These are phyloP conservation scores for Limnodromus scolopaceus DNA, from an alignment of 2,797 vertebrate species.

Conservation along the genomic window DNA sequence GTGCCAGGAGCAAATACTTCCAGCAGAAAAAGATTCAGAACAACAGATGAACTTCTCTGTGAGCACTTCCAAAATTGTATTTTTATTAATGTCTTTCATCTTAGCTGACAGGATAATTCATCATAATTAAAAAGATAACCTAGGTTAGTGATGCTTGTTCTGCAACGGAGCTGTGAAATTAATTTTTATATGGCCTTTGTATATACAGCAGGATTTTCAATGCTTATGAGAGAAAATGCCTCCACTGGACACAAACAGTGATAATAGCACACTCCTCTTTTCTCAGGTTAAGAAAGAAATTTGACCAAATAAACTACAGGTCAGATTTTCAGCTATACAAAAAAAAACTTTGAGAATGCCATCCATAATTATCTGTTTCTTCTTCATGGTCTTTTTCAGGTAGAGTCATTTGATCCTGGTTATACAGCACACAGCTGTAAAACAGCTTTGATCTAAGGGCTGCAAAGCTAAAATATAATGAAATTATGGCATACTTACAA, in stretches of 20 bases:
- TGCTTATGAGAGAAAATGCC: not conserved
- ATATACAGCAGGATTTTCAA: not conserved
- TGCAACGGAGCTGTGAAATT: not conserved
- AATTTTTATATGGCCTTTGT: conserved; percentile 19
- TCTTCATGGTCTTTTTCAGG: not conserved
- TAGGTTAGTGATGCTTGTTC: not conserved
- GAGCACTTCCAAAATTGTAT: not conserved
- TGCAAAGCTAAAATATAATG: not conserved
- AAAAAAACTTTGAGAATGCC: not conserved
- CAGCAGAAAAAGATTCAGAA: not conserved
- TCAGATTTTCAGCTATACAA: not conserved
- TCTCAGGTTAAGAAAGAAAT: not conserved
- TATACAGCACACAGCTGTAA: not conserved
- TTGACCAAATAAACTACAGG: not conserved
- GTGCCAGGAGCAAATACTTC: not conserved
- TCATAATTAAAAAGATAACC: conserved; percentile 50
- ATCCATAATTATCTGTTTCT: not conserved
- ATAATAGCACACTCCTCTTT: not conserved
- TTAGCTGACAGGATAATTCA: conserved; percentile 40
- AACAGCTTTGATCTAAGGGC: not conserved
- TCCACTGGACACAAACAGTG: not conserved
- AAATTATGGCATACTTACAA: not conserved
- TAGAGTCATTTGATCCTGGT: not conserved
- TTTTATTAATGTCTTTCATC: conserved; percentile 46
- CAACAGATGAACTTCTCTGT: not conserved